phyloP scores from a whole-genome alignment of 2,797 vertebrate genomes.

The Melanogrammus aeglefinus region DNA sequence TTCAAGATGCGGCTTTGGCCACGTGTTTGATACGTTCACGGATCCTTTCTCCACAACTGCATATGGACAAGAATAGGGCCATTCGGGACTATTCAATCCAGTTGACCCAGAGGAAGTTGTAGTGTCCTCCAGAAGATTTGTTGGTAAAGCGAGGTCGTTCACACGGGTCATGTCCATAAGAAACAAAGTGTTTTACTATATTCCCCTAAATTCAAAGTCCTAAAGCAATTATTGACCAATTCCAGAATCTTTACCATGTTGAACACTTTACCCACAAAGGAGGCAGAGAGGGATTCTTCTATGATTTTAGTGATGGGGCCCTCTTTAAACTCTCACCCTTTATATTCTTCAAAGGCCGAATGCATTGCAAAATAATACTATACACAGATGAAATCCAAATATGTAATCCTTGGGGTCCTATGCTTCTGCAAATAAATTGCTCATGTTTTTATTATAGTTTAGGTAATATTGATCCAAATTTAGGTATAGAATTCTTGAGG shows the following conservation, averaged over 20 bases:
- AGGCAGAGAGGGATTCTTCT: too few species aligned
- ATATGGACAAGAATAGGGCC: conserved; percentile 30
- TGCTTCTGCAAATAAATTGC: too few species aligned
- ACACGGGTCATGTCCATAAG: conserved; percentile 28
- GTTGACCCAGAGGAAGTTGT: conserved; percentile 20
- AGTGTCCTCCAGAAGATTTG: conserved; percentile 29
- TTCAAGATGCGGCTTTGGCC: conserved; percentile 25
- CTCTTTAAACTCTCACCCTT: too few species aligned
- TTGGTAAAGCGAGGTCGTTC: conserved; percentile 21
- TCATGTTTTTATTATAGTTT: too few species aligned
- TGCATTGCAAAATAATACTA: too few species aligned
- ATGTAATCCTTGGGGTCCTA: too few species aligned
- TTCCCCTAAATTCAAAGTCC: conserved; percentile 32
- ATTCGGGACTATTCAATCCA: conserved; percentile 15
- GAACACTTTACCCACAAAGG: too few species aligned
- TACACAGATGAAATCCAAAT: too few species aligned
- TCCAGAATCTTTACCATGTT: conserved; percentile 30
- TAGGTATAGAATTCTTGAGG: too few species aligned
- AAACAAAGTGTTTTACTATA: conserved; percentile 25
- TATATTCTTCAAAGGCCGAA: too few species aligned
- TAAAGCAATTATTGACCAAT: conserved; percentile 28
- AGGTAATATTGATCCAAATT: too few species aligned
- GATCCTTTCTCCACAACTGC: conserved; percentile 31
- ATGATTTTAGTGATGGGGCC: too few species aligned
- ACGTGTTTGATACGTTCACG: conserved; percentile 20